Evolutionary conservation across 2,113 vertebrate species (phyloP).

Genomic region (Siphamia tubifer): DNA sequence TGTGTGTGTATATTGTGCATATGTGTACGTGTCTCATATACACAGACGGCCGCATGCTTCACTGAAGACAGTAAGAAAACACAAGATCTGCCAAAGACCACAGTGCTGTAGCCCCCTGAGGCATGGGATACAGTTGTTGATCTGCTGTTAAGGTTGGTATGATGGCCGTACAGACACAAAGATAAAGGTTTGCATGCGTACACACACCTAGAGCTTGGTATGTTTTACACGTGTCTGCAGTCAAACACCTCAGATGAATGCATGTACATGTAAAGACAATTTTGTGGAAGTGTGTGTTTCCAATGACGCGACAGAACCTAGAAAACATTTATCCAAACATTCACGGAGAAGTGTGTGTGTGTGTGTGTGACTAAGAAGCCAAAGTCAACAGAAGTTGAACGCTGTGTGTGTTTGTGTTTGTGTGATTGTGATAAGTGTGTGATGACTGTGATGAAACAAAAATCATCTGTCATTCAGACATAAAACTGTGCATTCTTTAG

Average conservation of each 20-base stretch:
- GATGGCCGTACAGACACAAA: conserved; percentile 16
- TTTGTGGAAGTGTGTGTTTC: background rate
- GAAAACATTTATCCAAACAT: background rate
- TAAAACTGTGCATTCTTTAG: conserved; percentile 29
- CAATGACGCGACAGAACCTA: background rate
- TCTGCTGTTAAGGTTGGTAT: conserved; percentile 1
- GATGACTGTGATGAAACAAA: background rate
- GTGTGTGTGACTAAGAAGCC: background rate
- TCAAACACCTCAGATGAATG: background rate
- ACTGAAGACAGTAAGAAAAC: conserved; percentile 48
- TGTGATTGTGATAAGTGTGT: too few species aligned
- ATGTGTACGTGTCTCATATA: background rate
- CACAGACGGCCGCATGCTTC: conserved; percentile 22
- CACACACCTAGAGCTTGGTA: background rate
- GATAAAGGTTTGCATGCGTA: conserved; percentile 18
- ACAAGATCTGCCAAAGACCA: conserved; percentile 48
- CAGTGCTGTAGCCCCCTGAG: background rate
- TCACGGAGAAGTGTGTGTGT: background rate
- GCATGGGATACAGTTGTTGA: conserved; percentile 40
- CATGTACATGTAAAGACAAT: conserved; percentile 1
- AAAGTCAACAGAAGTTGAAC: background rate
- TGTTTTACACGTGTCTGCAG: background rate
- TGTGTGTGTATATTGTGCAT: conserved; percentile 14
- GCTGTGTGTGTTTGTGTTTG: background rate
- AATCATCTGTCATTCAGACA: conserved; percentile 4